Percentiles rank a stretch among this genome's conserved stretches.
Evolutionary conservation across 2,113 vertebrate genomes (phyloP).

Genomic region (Rhombomys opimus): DNA sequence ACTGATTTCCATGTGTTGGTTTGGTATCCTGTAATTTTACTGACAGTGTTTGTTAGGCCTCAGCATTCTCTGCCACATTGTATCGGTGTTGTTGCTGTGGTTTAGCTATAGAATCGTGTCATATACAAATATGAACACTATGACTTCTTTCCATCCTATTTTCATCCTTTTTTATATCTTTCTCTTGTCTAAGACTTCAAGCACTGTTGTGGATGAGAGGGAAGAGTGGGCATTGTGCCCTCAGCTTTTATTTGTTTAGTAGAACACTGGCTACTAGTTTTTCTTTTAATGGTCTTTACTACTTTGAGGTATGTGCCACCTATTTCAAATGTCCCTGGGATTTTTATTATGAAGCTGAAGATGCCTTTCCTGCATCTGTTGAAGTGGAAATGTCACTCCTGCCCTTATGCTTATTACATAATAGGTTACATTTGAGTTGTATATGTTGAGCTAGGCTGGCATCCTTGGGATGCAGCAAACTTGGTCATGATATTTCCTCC

Average conservation of each 20-base stretch:
- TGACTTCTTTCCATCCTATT: background rate
- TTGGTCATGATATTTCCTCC: background rate
- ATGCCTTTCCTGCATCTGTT: background rate
- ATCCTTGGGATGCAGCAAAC: background rate
- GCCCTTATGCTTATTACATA: background rate
- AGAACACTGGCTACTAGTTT: background rate
- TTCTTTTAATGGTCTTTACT: background rate
- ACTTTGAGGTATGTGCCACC: background rate
- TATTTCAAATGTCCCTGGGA: background rate
- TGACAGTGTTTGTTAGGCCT: background rate
- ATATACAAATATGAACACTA: background rate
- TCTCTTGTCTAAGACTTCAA: background rate
- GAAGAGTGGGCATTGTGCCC: background rate
- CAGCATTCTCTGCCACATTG: background rate
- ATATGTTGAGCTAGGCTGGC: background rate
- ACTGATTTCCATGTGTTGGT: background rate
- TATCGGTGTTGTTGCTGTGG: background rate
- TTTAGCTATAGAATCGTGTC: background rate
- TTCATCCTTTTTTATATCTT: background rate
- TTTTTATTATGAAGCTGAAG: background rate
- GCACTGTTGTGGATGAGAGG: background rate
- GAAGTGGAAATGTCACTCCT: background rate
- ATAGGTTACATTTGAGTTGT: background rate
- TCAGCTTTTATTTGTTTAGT: background rate
- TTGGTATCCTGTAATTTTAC: background rate